Base-by-base conservation (phyloP, 2,113 vertebrate genomes). In the Tichodroma muraria region DNA sequence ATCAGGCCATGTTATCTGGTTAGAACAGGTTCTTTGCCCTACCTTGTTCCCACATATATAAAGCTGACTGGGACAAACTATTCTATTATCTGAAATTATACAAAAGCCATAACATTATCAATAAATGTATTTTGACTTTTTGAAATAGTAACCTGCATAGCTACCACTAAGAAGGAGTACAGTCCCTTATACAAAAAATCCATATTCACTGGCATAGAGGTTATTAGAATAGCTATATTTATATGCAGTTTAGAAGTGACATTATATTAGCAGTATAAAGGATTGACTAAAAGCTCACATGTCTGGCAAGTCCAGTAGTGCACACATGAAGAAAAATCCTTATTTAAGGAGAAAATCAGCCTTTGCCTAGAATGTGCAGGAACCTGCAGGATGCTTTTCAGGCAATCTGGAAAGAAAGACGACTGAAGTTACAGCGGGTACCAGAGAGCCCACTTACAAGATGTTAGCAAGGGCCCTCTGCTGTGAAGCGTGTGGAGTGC, bases 381-480 rank as follows among this genome's bases (percentile, higher is more conserved):
- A 92, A 63, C 30, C 77, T 54, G 64, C 87, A 87, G 89, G 87
- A 94, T 49, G 49, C 56, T 92, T 89, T 47, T 65, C 89, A 93
- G 76, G 69, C 83, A 93, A 94, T 52, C 61, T 90, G 72, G 71
- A 73, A 88, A 88, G 71, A 83, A 69, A 84, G 77, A 44, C 73
- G 59, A 10, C 31, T 40, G 73, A 89, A 95, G 44, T 63, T 91
- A 81, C 76, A 71, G 61, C 0, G 1, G 38, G 52, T 81, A 92
- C 57, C 78, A 81, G 61, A 91, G 47, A 92, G 65, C 69, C 70
- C 73, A 87, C 93, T 95, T 92, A 78, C 59, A 94, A 93, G 89
- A 87, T 84, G 87, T 81, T 95, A 92, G 84, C 80, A 89, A 81
- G 65, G 73, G 69, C 85, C 52, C 71, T 93, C 88, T 85, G 88